Conservation (phyloP, 2,113 vertebrate genomes). For the Leptocoma aspasia region DNA sequence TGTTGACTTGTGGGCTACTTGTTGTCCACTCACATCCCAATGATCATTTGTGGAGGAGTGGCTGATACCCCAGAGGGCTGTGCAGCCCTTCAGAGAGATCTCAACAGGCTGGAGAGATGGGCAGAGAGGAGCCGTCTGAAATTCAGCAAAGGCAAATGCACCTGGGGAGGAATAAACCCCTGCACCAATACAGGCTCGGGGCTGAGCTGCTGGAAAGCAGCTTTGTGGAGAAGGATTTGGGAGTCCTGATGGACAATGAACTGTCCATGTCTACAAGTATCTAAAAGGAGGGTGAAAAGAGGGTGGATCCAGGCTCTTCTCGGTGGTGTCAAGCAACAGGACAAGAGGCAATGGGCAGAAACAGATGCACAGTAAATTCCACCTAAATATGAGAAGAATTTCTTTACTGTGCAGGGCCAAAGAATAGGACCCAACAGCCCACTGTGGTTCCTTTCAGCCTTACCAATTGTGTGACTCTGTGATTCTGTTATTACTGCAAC, state of each 20-base stretch:
- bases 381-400: not conserved
- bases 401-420: not conserved
- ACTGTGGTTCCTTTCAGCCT: not conserved
- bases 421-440: not conserved
- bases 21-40: not conserved
- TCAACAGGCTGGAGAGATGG: not conserved
- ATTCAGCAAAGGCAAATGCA: not conserved
- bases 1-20: not conserved
- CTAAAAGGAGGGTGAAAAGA: not conserved
- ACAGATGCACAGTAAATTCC: not conserved
- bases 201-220: not conserved
- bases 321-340: fast-evolving
- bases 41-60: not conserved
- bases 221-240: not conserved
- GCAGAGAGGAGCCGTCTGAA: not conserved
- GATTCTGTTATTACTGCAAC: not conserved
- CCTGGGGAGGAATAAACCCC: not conserved
- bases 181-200: not conserved
- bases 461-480: not conserved
- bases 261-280: not conserved
- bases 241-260: not conserved
- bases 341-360: not conserved
- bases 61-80: not conserved
- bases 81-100: not conserved
- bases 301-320: not conserved